phyloP scores from a whole-genome alignment of 2,113 vertebrate species.

The Edolisoma coerulescens region DNA sequence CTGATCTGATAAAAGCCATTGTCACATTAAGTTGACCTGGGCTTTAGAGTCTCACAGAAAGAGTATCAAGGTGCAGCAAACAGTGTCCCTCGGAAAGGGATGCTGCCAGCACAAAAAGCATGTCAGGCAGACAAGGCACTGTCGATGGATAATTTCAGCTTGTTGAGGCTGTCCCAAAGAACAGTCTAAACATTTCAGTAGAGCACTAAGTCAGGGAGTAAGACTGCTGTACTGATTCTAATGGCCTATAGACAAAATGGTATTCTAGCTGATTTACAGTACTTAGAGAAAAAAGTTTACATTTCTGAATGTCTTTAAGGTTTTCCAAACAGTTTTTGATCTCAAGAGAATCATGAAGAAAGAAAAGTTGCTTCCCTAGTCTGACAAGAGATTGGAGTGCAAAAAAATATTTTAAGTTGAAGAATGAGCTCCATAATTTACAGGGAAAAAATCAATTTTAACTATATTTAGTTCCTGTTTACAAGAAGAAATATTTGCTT shows the following conservation, averaged over 20 bases:
- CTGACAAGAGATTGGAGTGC: not conserved
- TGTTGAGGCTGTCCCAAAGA: not conserved
- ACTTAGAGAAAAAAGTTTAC: not conserved
- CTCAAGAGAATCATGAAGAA: not conserved
- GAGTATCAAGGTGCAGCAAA: not conserved
- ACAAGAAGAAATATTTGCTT: conserved; percentile 23
- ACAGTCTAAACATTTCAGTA: not conserved
- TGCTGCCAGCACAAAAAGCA: not conserved
- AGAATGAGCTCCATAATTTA: not conserved
- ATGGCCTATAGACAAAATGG: not conserved
- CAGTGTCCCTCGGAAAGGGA: not conserved
- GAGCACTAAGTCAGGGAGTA: not conserved
- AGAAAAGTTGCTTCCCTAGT: not conserved
- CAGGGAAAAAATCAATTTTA: not conserved
- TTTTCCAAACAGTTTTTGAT: not conserved
- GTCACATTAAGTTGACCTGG: not conserved
- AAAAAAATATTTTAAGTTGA: not conserved
- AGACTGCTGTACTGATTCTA: not conserved
- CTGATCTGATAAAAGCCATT: not conserved
- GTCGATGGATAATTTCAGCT: not conserved
- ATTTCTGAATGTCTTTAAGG: not conserved
- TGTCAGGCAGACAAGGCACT: not conserved
- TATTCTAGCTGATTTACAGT: not conserved
- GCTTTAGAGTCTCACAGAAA: not conserved
- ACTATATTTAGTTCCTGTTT: conserved; percentile 10